Base-by-base conservation (phyloP, 2,113 vertebrate species). In the Procapra przewalskii region DNA sequence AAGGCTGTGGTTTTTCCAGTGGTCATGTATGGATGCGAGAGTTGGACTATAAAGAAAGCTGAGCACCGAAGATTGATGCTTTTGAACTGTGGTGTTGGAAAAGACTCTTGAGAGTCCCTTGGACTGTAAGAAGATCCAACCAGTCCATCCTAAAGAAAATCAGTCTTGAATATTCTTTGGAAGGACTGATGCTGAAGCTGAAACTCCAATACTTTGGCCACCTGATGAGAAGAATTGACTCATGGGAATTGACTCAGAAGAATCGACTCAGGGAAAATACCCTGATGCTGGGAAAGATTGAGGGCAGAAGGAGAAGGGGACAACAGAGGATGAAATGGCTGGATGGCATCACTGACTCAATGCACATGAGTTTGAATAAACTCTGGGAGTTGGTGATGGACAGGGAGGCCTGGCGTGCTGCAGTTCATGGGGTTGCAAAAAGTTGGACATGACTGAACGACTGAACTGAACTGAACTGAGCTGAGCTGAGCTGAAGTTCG, bases 361-460 rank as follows among this genome's bases (percentile, higher is more conserved):
- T 17, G 33, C 17, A 67, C 64, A 67, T 67, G 64, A 10, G 33
- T 67, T 5, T 67, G 17, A 21, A 8, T 36, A 3, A 36, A 10
- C 33, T 21, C 33, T 2, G 9, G n/a, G 64, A 21, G 17, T 67
- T 71, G 64, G 64, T 71, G 64, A 71, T 11, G n/a, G 64, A 71
- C n/a, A 71, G 64, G 9, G 64, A 71, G 64, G n/a, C 17, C 9
- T 71, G 8, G 17, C 1, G 0, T 21, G 17, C 64, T 71, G 0
- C 4, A 11, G 17, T 21, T 9, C 17, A 21, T 71, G 64, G 2
- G 64, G n/a, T 3, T 36, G n/a, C n/a, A 21, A 71, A 67, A 9
- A 71, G n/a, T 21, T 3, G 1, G 9, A 71, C n/a, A 21, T 0
- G 8, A 21, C n/a, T 36, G 64, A 71, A n/a, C 0, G 0, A 11